These are phyloP conservation scores for Schizaphis graminum DNA, from an alignment of 2,888 invertebrate genomes.

Conservation along the genomic window DNA sequence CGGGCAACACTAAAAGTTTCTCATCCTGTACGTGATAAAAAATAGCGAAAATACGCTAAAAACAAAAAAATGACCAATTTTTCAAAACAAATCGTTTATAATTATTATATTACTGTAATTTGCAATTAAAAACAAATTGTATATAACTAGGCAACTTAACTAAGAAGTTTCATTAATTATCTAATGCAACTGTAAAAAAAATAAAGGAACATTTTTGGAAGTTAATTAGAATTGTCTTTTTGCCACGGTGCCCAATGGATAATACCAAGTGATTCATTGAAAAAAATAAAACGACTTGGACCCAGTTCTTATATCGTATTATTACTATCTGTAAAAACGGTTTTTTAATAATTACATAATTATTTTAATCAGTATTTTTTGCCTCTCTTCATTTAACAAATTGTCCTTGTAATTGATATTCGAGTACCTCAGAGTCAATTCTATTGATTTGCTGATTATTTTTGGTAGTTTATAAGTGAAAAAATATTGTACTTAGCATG, in stretches of 20 bases:
- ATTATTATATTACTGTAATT: not conserved
- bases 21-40: not conserved
- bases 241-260: not conserved
- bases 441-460: not conserved
- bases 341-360: not conserved
- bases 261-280: not conserved
- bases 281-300: not conserved
- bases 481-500: not conserved
- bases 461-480: not conserved
- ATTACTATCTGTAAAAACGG: not conserved
- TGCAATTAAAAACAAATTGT: not conserved
- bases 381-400: not conserved
- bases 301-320: not conserved
- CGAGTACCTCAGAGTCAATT: not conserved
- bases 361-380: not conserved
- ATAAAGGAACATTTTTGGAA: not conserved
- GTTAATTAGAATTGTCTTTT: not conserved
- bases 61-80: not conserved
- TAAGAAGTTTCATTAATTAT: not conserved
- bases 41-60: not conserved
- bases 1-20: not conserved
- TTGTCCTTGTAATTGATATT: not conserved
- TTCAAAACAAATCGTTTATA: not conserved
- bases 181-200: not conserved
- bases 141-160: not conserved